Base-by-base conservation (phyloP, 2,888 invertebrate genomes). In the Habrosyne pyritoides region DNA sequence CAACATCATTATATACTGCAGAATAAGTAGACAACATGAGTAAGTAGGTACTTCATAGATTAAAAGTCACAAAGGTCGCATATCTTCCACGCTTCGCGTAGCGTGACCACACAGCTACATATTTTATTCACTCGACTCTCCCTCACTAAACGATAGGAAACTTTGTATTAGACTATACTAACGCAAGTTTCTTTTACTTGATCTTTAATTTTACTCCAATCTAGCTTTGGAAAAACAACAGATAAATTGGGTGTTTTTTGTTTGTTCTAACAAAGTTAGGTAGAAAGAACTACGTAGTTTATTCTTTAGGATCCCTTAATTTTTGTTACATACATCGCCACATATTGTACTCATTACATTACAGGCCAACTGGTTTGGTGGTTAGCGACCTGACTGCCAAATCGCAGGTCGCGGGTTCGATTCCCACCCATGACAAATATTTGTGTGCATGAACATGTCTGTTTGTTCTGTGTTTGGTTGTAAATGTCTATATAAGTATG, bases 71-170 rank as follows among this genome's bases (percentile, higher is more conserved):
- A 67, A 75, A 76, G 84, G 82, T 80, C 77, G 84, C 87, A 87
- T 79, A 84, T 90, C 89, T 89, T 89, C 84, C 79, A 49, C 76
- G 89, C 88, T 84, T 70, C 80, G 69, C 76, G 69, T 71, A 87
- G 89, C 89, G 75, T 81, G 83, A 78, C 89, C 85, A 72, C 75
- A 73, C 79, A 82, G 89, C 86, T 89, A 86, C 89, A 89, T 90
- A 89, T 89, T 87, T 90, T 83, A 89, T 79, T 69, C 63, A 66
- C 79, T 81, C 76, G 67, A 63, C 72, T 68, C 72, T 59, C 68
- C 74, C 69, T 70, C 75, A 75, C 70, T 70, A 71, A 74, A 71
- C 71, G 77, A 75, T 71, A 64, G 67, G 61, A 69, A 64, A 61
- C 64, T 66, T 59, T 50, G 63, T 68, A 75, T 74, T 67, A 74